Conservation (phyloP, 2,797 vertebrate species). For the Phataginus tricuspis region DNA sequence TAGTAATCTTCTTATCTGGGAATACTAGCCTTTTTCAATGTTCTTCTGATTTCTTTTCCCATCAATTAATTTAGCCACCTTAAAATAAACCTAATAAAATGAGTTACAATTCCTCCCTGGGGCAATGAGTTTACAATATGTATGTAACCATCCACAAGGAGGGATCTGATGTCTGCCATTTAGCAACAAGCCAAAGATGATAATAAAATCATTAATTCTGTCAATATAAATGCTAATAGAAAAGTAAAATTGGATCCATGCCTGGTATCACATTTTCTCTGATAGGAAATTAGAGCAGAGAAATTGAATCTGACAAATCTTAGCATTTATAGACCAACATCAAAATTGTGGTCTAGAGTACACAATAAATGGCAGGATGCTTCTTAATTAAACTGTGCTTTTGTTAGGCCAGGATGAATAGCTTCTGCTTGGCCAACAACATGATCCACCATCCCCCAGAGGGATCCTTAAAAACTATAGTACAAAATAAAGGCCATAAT, state of each 20-base stretch:
- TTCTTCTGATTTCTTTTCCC: slow-evolving; percentile 58
- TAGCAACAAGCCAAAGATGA: slow-evolving; percentile 82
- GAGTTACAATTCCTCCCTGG: background rate
- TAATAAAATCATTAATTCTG: slow-evolving; percentile 88
- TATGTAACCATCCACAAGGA: slow-evolving; percentile 58
- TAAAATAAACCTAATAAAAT: slow-evolving; percentile 64
- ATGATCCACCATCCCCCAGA: slow-evolving; percentile 84
- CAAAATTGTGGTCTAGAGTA: slow-evolving; percentile 78
- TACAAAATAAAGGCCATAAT: slow-evolving; percentile 85
- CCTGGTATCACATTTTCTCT: slow-evolving; percentile 83
- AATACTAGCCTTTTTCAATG: slow-evolving; percentile 52
- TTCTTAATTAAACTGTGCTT: slow-evolving; percentile 87
- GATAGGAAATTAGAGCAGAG: slow-evolving; percentile 84
- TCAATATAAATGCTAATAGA: slow-evolving; percentile 91
- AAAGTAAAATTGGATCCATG: slow-evolving; percentile 86
- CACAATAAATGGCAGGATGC: slow-evolving; percentile 85
- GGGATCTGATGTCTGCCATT: slow-evolving; percentile 79
- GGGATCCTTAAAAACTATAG: slow-evolving; percentile 84
- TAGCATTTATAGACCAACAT: slow-evolving; percentile 80
- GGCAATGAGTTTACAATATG: slow-evolving; percentile 56
- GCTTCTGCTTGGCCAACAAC: slow-evolving; percentile 63
- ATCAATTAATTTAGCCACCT: slow-evolving; percentile 27
- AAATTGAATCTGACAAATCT: slow-evolving; percentile 84
- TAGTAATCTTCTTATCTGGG: slow-evolving; percentile 59
- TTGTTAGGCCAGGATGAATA: slow-evolving; percentile 82